Evolutionary conservation across 2,888 invertebrate species (phyloP).

Genomic region (Ennomos quercinarius): DNA sequence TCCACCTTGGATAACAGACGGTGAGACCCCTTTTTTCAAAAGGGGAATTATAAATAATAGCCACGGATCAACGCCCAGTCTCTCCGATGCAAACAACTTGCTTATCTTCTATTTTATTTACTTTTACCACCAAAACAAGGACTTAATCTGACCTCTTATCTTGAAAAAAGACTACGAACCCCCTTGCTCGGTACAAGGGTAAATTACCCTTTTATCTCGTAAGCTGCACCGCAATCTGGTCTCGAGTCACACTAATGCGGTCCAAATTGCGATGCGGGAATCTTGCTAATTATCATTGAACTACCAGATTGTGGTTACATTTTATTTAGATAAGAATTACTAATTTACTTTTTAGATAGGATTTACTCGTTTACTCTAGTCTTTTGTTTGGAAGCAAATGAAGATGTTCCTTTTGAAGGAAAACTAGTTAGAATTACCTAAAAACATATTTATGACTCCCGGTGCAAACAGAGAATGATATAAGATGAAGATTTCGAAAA

Average conservation of each 20-base stretch:
- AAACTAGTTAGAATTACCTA: neutral
- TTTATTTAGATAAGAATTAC: constrained; percentile 24
- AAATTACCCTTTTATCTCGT: constrained; percentile 46
- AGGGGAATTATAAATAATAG: no score
- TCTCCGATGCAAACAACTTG: neutral
- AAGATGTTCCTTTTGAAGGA: neutral
- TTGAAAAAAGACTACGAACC: constrained; percentile 38
- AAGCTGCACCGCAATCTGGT: constrained; percentile 35
- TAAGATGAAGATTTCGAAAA: neutral
- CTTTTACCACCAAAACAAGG: constrained; percentile 18
- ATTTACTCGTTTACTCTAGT: no score
- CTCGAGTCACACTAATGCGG: constrained; percentile 37
- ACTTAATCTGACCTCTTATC: constrained; percentile 23
- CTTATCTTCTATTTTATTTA: constrained; percentile 15
- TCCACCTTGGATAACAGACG: no score
- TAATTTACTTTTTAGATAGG: constrained; percentile 8
- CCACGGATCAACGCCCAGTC: no score
- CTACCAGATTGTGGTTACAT: constrained; percentile 25
- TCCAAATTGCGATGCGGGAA: constrained; percentile 28
- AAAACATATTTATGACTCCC: no score
- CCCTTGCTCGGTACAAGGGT: constrained; percentile 30
- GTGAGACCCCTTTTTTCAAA: no score
- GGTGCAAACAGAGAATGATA: no score
- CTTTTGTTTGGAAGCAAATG: constrained; percentile 3
- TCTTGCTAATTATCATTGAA: constrained; percentile 39